phyloP scores from a whole-genome alignment of 2,113 vertebrate genomes.

The Anarrhichthys ocellatus region DNA sequence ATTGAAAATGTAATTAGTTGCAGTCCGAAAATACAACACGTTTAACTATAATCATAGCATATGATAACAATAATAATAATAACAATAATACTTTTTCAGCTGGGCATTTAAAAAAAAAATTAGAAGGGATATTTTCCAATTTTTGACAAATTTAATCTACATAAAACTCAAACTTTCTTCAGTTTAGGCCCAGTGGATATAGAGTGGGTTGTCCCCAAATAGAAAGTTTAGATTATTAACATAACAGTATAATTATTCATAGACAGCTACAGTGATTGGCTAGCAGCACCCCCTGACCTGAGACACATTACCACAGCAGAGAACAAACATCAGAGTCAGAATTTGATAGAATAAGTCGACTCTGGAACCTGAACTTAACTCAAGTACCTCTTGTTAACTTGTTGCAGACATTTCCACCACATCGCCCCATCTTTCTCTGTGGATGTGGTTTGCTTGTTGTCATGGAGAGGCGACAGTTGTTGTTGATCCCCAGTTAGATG shows the following conservation, averaged over 20 bases:
- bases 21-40: neutral
- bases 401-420: neutral
- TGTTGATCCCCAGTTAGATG: constrained; percentile 6
- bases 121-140: neutral
- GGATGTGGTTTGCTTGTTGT: neutral
- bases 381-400: neutral
- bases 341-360: neutral
- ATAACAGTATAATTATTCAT: neutral
- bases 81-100: neutral
- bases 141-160: neutral
- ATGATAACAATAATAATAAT: neutral
- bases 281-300: neutral
- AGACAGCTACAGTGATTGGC: neutral
- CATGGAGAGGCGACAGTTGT: neutral
- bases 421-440: neutral
- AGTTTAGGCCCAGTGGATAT: neutral
- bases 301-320: neutral
- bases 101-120: no score
- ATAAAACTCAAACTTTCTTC: neutral
- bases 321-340: neutral
- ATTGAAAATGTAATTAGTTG: neutral
- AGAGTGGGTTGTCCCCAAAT: neutral
- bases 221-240: neutral
- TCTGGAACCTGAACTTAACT: neutral
- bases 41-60: neutral